Evolutionary conservation across 1,140 invertebrate species (phyloP), one percentile per base, ranked within the genome.

Genomic region (Camponotus pennsylvanicus): DNA sequence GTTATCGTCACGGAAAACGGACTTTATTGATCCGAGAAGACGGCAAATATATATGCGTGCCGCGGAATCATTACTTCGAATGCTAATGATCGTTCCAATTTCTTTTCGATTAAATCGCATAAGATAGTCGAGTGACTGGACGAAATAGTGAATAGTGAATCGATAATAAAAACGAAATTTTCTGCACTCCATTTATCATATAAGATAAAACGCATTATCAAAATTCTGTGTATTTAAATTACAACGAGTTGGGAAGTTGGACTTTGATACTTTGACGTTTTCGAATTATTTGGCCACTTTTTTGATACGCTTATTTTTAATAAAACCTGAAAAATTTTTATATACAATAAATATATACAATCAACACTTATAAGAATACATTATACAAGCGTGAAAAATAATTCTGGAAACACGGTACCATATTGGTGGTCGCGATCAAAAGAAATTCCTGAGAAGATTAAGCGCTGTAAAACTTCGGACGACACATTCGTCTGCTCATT

Each of bases 361-460:
- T 40, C 7, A 70, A 82, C 45, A 32, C 37, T 59, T 1, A 37
- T 45, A 55, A 27, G 32, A 13, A 49, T 69, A 57, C 8, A 15
- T 42, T 67, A 79, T 67, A 11, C 42, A 40, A 27, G 13, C 9
- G 5, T 32, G 21, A 3, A 57, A 34, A 59, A 45, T 80, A 80
- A 80, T 73, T 61, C 55, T 15, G 40, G 55, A 5, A 2, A 79
- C 8, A 57, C 5, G n/a, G 7, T 42, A 18, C 15, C 15, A 6
- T 49, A 55, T 55, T 69, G 64, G 45, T 42, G 67, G 49, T 15
- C 79, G 37, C 15, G 67, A 21, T 40, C 40, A 61, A 49, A 73
- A 73, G 55, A 63, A 61, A 83, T 83, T 83, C 79, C 42, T 59
- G 18, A 61, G 67, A 11, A 83, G 79, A 83, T 83, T 83, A 73